Evolutionary conservation across 1,140 invertebrate genomes (phyloP), one percentile per base, ranked within the genome.

Genomic region (Bactericera cockerelli): DNA sequence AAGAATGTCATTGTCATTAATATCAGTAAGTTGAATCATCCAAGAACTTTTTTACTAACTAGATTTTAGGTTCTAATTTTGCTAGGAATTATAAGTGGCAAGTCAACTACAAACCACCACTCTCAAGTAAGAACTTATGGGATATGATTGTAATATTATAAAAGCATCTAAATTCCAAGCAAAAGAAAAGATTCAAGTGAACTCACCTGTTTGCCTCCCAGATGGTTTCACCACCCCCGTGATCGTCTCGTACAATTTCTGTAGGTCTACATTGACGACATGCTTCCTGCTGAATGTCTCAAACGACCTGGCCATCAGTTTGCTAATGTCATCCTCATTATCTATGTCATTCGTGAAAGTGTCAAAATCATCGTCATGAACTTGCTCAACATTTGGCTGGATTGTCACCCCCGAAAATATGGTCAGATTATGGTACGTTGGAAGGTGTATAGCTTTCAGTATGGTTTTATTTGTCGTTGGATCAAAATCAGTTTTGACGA

Each of bases 141-240:
- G n/a, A n/a, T n/a, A n/a, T n/a, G n/a, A n/a, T n/a, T n/a, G n/a
- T n/a, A n/a, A n/a, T n/a, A n/a, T n/a, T n/a, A n/a, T n/a, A n/a
- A n/a, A n/a, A n/a, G n/a, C n/a, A n/a, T n/a, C n/a, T n/a, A n/a
- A n/a, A n/a, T n/a, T n/a, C n/a, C n/a, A n/a, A n/a, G n/a, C n/a
- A 61, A 55, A 61, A 22, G 58, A n/a, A 49, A 49, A 49, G 22
- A n/a, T 49, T 49, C 42, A n/a, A n/a, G n/a, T 31, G 28, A 31
- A 31, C 13, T 31, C 13, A 49, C 42, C 42, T 49, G 42, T 49
- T 31, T 4, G 28, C 28, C 28, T 31, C 4, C 19, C 42, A 10
- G 42, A 19, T 6, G 42, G 42, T n/a, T 4, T 49, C 3, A 6
- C 42, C n/a, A 49, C 42, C 8, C 22, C n/a, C 3, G 42, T 49